phyloP scores from a whole-genome alignment of 2,113 vertebrate genomes.

The Epinephelus cyanopodus region DNA sequence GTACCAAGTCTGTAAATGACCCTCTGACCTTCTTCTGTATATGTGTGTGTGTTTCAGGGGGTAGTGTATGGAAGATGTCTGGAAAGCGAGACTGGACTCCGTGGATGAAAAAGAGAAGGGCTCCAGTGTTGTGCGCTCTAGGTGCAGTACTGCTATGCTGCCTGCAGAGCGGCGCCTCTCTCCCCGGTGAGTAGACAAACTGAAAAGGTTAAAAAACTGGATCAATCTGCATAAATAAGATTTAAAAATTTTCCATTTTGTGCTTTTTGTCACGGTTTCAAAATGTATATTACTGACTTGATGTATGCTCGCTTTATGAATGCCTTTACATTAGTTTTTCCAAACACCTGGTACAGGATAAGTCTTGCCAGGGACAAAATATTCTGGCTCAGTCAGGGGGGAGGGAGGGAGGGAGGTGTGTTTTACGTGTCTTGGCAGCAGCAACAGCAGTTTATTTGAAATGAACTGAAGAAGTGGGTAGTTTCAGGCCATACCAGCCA shows the following conservation, averaged over 20 bases:
- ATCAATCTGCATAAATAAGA: not conserved
- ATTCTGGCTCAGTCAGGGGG: constrained; percentile 40
- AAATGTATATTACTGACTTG: not conserved
- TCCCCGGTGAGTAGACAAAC: constrained; percentile 73
- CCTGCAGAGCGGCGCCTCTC: constrained; percentile 75
- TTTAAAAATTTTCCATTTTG: not conserved
- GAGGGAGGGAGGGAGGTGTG: constrained; percentile 22
- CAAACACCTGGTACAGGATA: constrained; percentile 64
- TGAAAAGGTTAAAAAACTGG: not conserved
- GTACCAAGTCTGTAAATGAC: constrained; percentile 26
- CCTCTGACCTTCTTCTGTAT: constrained; percentile 44
- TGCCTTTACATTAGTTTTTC: constrained; percentile 40
- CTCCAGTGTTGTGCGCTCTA: constrained; percentile 77
- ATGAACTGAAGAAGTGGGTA: constrained; percentile 40
- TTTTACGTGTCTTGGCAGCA: constrained; percentile 62
- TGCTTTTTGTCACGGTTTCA: not conserved
- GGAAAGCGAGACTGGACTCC: constrained; percentile 80
- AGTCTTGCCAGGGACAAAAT: constrained; percentile 53
- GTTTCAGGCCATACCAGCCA: constrained; percentile 16
- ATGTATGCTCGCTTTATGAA: constrained; percentile 15
- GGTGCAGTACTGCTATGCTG: constrained; percentile 81
- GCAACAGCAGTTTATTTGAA: constrained; percentile 63
- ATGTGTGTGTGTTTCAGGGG: constrained; percentile 69
- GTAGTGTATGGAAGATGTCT: constrained; percentile 85
- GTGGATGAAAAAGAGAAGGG: constrained; percentile 82